These are phyloP conservation scores for Augochlora pura DNA, from an alignment of 1,140 invertebrate genomes.

Conservation along the genomic window DNA sequence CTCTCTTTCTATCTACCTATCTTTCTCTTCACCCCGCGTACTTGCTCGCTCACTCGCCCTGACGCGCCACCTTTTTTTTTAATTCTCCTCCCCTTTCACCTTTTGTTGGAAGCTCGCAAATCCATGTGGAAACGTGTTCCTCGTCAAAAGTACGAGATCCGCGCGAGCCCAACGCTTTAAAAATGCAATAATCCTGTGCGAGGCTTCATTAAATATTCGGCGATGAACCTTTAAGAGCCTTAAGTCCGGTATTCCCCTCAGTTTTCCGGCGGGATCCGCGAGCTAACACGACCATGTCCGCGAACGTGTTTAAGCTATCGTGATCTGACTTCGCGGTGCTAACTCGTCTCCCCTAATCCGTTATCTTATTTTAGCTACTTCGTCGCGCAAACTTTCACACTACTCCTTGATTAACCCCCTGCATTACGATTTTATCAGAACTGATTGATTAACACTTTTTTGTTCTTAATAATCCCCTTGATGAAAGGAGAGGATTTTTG, in stretches of 20 bases:
- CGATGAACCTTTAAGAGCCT: slow-evolving; percentile 50
- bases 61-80: too few relatives aligned
- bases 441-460: too few relatives aligned
- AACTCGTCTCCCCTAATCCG: slow-evolving; percentile 58
- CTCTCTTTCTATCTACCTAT: too few relatives aligned
- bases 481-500: too few relatives aligned
- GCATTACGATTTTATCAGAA: too few relatives aligned
- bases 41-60: too few relatives aligned
- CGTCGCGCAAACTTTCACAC: not conserved
- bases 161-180: slow-evolving; percentile 31
- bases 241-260: slow-evolving; percentile 1
- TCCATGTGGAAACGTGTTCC: slow-evolving; percentile 8
- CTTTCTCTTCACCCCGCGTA: too few relatives aligned
- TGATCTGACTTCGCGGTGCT: slow-evolving; percentile 43
- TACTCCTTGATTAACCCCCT: not conserved
- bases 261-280: slow-evolving; percentile 11
- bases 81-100: not conserved
- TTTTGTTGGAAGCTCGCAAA: slow-evolving; percentile 12
- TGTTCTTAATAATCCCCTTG: too few relatives aligned
- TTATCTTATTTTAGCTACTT: slow-evolving; percentile 38
- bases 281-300: not conserved
- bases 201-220: slow-evolving; percentile 56
- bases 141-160: slow-evolving; percentile 11
- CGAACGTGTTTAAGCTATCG: slow-evolving; percentile 1
- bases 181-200: slow-evolving; percentile 59